Conservation (phyloP, 1,140 invertebrate species). For the Belonocnema kinseyi region DNA sequence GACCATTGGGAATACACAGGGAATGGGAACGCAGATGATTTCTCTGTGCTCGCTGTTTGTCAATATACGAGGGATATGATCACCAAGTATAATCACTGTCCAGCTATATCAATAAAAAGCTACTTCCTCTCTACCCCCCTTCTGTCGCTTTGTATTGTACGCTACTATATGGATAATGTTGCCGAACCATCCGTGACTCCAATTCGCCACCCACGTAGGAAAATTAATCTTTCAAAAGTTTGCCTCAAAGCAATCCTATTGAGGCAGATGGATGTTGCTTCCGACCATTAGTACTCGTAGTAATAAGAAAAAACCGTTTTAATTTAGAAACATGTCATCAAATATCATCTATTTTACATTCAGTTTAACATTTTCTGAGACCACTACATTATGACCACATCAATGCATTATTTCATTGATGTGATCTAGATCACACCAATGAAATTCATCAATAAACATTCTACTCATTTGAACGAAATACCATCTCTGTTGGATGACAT, state of each 20-base stretch:
- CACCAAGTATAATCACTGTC: constrained; percentile 71
- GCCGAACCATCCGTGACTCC: background rate
- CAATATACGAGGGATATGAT: constrained; percentile 72
- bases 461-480: too few relatives aligned
- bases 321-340: background rate
- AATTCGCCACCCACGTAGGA: constrained; percentile 17
- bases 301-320: constrained; percentile 1
- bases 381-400: too few relatives aligned
- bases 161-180: constrained; percentile 32
- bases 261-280: background rate
- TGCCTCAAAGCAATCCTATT: constrained; percentile 18
- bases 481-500: too few relatives aligned
- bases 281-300: constrained; percentile 1
- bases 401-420: too few relatives aligned
- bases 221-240: constrained; percentile 1
- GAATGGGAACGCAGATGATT: constrained; percentile 56
- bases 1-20: constrained; percentile 48
- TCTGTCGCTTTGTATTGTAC: constrained; percentile 36
- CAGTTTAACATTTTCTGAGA: too few relatives aligned
- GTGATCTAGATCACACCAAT: too few relatives aligned
- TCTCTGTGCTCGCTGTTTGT: constrained; percentile 66
- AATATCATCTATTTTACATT: too few relatives aligned
- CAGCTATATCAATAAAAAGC: constrained; percentile 68
- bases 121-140: constrained; percentile 25
- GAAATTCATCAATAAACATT: too few relatives aligned